These are phyloP conservation scores for Cancer borealis DNA, from an alignment of 2,888 invertebrate genomes.

Conservation along the genomic window DNA sequence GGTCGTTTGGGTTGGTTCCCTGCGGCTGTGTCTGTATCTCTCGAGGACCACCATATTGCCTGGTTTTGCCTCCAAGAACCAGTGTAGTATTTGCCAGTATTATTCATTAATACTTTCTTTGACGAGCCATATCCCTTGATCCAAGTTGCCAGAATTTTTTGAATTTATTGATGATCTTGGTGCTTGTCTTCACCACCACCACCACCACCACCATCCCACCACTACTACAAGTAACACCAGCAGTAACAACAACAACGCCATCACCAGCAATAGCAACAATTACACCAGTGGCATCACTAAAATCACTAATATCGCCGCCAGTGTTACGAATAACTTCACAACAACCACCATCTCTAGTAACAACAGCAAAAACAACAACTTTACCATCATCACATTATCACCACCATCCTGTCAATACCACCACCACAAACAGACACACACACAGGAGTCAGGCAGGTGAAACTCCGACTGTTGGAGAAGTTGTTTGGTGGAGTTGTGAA, in stretches of 20 bases:
- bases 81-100: neutral
- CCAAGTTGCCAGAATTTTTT: neutral
- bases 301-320: no score
- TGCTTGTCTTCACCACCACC: neutral
- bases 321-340: no score
- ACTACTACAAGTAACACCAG: neutral
- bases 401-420: no score
- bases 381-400: no score
- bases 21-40: neutral
- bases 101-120: neutral
- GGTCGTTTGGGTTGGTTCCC: neutral
- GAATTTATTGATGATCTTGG: neutral
- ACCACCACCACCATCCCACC: no score
- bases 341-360: no score
- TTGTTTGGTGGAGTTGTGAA: neutral
- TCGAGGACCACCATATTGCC: neutral
- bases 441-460: neutral
- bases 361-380: no score
- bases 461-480: neutral
- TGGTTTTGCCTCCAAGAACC: neutral
- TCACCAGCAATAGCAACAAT: no score
- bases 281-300: no score
- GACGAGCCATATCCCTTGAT: neutral
- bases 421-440: neutral
- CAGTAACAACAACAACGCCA: neutral